phyloP scores from a whole-genome alignment of 1,140 invertebrate genomes.

The Penaeus indicus region DNA sequence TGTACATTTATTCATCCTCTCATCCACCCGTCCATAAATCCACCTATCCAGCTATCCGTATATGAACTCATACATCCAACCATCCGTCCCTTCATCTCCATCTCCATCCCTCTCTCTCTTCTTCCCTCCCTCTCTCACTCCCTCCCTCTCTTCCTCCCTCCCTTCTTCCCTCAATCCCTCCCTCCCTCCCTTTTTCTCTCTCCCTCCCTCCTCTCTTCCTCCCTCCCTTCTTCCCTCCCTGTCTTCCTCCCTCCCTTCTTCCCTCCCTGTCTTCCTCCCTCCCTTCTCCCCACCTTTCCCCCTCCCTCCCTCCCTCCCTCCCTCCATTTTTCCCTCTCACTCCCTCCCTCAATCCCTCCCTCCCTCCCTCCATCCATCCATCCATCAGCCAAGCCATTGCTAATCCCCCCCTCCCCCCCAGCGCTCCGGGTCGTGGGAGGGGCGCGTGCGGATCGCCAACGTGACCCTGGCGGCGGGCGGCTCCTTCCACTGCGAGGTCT shows the following conservation, averaged over 20 bases:
- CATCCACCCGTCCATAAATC: too few species aligned
- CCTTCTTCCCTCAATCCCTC: not conserved
- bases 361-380: not conserved
- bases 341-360: not conserved
- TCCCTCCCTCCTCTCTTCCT: not conserved
- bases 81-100: too few species aligned
- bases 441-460: conserved; percentile 41
- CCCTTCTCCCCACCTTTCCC: not conserved
- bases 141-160: not conserved
- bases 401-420: not conserved
- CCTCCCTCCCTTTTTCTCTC: not conserved
- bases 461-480: conserved; percentile 43
- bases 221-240: not conserved
- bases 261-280: not conserved
- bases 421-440: conserved; percentile 33
- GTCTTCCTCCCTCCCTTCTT: not conserved
- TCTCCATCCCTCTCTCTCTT: not conserved
- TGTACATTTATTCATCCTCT: too few species aligned
- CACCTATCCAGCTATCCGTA: too few species aligned
- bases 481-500: conserved; percentile 55
- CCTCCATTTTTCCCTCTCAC: not conserved
- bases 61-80: too few species aligned
- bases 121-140: not conserved
- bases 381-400: not conserved
- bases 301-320: not conserved